Conservation (phyloP, 2,888 invertebrate genomes). For the Chromoteleia sp. region DNA sequence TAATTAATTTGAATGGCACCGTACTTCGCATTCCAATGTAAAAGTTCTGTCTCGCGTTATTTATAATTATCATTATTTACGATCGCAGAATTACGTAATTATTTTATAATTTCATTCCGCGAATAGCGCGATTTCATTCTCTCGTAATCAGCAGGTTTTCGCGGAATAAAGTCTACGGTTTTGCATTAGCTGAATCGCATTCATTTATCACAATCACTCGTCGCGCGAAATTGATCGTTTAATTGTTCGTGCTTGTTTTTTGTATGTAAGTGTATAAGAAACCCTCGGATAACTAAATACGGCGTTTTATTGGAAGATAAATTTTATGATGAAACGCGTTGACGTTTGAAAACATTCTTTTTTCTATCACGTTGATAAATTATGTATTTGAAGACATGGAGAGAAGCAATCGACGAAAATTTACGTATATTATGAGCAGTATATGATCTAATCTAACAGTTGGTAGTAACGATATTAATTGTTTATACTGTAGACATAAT, state of each 20-base stretch:
- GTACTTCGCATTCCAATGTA: constrained; percentile 25
- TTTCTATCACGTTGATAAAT: too few relatives aligned
- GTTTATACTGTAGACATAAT: too few relatives aligned
- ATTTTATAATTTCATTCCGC: constrained; percentile 40
- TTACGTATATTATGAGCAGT: too few relatives aligned
- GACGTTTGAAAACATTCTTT: too few relatives aligned
- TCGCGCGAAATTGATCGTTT: constrained; percentile 9
- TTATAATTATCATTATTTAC: constrained; percentile 36
- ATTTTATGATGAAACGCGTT: not conserved
- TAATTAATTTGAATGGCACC: constrained; percentile 1
- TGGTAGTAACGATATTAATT: too few relatives aligned
- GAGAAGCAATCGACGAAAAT: too few relatives aligned
- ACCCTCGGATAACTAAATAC: constrained; percentile 13
- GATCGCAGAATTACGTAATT: constrained; percentile 20
- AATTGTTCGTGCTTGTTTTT: constrained; percentile 1
- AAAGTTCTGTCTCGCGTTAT: constrained; percentile 39
- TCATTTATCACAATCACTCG: constrained; percentile 33
- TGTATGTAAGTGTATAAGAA: not conserved
- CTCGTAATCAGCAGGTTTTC: constrained; percentile 28
- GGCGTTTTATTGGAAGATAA: constrained; percentile 1
- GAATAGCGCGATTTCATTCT: constrained; percentile 37
- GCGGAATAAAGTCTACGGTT: constrained; percentile 2
- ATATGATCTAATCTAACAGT: too few relatives aligned
- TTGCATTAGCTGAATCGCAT: constrained; percentile 28
- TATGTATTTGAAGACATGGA: too few relatives aligned